Percentiles rank a stretch among this genome's conserved stretches.
These are phyloP conservation scores for Poeciliopsis infans DNA, from an alignment of 2,797 vertebrate genomes.

Conservation along the genomic window DNA sequence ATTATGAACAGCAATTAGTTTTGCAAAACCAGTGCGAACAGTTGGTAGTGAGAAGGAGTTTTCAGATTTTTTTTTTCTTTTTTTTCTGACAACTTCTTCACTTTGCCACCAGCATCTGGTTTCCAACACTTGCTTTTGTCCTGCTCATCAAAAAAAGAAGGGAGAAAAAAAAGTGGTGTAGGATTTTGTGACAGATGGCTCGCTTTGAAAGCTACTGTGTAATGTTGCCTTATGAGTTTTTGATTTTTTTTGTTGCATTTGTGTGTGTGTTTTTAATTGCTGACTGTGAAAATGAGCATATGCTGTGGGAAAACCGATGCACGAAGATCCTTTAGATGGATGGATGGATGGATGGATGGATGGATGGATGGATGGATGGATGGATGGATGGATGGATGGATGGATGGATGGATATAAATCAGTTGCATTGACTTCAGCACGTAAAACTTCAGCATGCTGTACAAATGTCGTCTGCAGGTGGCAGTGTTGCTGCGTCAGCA, in stretches of 20 bases:
- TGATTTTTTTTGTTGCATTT: conserved; percentile 25
- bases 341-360: too few relatives aligned
- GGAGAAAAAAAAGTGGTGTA: conserved; percentile 40
- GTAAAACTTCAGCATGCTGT: not conserved
- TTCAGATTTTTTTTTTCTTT: conserved; percentile 28
- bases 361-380: not conserved
- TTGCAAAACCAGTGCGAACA: conserved; percentile 16
- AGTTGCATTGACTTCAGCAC: conserved; percentile 1
- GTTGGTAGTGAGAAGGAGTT: not conserved
- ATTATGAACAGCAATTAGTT: conserved; percentile 6
- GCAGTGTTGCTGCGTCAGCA: conserved; percentile 58
- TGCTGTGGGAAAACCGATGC: conserved; percentile 7
- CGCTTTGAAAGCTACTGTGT: conserved; percentile 29
- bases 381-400: not conserved
- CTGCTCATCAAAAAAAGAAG: conserved; percentile 49
- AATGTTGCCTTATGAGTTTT: conserved; percentile 36
- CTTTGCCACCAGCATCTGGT: conserved; percentile 57
- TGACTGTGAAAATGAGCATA: conserved; percentile 21
- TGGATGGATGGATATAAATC: not conserved
- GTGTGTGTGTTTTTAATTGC: conserved; percentile 31
- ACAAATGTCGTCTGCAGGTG: conserved; percentile 58
- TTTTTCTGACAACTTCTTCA: conserved; percentile 37
- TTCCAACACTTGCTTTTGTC: conserved; percentile 48
- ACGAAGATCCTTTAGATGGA: conserved; percentile 2
- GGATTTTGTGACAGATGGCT: conserved; percentile 65